phyloP scores from a whole-genome alignment of 2,888 invertebrate genomes.

The Drosophila vallismaia region DNA sequence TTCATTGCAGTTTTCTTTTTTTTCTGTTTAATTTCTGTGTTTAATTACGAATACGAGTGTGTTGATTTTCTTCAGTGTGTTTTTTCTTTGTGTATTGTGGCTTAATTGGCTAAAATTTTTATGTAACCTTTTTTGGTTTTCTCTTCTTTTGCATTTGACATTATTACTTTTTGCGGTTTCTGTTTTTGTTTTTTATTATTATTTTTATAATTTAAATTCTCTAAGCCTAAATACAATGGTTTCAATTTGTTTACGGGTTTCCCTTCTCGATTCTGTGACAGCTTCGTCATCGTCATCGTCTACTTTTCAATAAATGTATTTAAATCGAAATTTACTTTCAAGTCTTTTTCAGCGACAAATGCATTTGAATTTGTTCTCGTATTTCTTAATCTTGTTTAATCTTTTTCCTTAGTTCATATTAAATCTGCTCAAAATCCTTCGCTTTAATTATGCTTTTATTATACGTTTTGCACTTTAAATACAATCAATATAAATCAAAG shows the following conservation, averaged over 20 bases:
- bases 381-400: slow-evolving; percentile 52
- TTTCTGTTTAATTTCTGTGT: slow-evolving; percentile 45
- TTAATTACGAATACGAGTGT: slow-evolving; percentile 54
- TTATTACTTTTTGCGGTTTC: slow-evolving; percentile 33
- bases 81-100: slow-evolving; percentile 22
- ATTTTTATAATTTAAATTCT: slow-evolving; percentile 61
- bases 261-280: slow-evolving; percentile 25
- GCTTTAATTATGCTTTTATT: slow-evolving; percentile 67
- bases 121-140: slow-evolving; percentile 22
- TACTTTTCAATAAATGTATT: slow-evolving; percentile 65
- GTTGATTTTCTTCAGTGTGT: slow-evolving; percentile 40
- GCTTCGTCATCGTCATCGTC: slow-evolving; percentile 18
- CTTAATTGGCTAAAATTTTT: slow-evolving; percentile 68
- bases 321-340: slow-evolving; percentile 76
- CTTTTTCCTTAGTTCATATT: slow-evolving; percentile 52
- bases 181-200: slow-evolving; percentile 19
- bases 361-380: slow-evolving; percentile 79
- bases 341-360: slow-evolving; percentile 80
- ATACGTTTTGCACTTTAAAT: slow-evolving; percentile 65
- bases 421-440: slow-evolving; percentile 73
- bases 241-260: slow-evolving; percentile 43
- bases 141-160: slow-evolving; percentile 57
- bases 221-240: slow-evolving; percentile 77
- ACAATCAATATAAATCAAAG: slow-evolving; percentile 63
- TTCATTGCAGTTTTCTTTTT: slow-evolving; percentile 64